These are phyloP conservation scores for Hirtodrosophila cameraria DNA, from an alignment of 2,888 invertebrate species.

Conservation along the genomic window DNA sequence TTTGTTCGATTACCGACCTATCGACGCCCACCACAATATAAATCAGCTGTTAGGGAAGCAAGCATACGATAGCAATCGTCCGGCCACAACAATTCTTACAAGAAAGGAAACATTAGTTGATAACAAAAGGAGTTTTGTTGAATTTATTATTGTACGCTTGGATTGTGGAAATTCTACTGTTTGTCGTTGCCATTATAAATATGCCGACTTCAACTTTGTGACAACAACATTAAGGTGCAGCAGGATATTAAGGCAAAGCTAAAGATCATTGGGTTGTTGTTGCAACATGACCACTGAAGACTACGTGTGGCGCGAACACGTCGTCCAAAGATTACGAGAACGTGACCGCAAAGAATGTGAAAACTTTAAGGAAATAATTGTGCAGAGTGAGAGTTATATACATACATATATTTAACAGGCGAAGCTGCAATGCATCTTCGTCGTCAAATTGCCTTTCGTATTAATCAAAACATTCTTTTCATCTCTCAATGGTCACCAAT, in stretches of 20 bases:
- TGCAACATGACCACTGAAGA: conserved; percentile 81
- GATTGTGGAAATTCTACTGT: neutral
- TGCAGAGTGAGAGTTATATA: conserved; percentile 88
- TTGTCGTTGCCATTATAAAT: conserved; percentile 11
- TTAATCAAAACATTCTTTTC: conserved; percentile 3
- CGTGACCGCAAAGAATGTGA: conserved; percentile 90
- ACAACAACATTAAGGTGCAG: conserved; percentile 17
- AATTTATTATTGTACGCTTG: neutral
- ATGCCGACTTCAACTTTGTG: conserved; percentile 32
- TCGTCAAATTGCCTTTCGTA: neutral
- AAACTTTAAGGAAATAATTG: conserved; percentile 91
- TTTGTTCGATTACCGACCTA: conserved; percentile 18
- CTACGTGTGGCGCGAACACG: conserved; percentile 88
- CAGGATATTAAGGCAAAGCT: conserved; percentile 1
- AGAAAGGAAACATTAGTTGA: conserved; percentile 32
- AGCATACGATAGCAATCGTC: conserved; percentile 42
- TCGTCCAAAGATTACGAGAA: conserved; percentile 89
- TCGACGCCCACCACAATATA: conserved; percentile 28
- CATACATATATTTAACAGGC: neutral
- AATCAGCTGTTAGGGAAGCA: conserved; percentile 40
- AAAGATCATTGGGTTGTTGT: conserved; percentile 5
- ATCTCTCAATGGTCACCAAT: conserved; percentile 1
- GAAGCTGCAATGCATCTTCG: neutral
- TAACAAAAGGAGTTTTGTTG: conserved; percentile 4
- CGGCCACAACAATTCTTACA: conserved; percentile 45